phyloP scores from a whole-genome alignment of 1,140 invertebrate species.

The Luehdorfia chinensis region DNA sequence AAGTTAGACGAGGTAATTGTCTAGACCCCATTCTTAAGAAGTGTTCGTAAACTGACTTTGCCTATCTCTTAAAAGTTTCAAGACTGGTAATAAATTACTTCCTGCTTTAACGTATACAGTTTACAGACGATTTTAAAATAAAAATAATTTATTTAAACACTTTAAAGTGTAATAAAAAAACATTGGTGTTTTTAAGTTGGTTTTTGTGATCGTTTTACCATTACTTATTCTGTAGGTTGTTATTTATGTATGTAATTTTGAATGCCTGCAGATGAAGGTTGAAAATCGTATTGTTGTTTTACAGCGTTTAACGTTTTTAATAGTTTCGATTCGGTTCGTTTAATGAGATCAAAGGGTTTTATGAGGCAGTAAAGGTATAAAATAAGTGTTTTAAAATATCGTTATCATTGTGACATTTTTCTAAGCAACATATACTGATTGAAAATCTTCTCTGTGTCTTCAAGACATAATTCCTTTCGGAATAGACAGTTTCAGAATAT shows the following conservation, averaged over 20 bases:
- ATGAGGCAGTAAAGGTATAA: slow-evolving; percentile 29
- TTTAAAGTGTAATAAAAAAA: slow-evolving; percentile 8
- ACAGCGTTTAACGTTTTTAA: slow-evolving; percentile 28
- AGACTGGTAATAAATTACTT: too few species aligned
- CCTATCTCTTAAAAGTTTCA: too few species aligned
- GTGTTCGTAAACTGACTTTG: too few species aligned
- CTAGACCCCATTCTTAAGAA: too few species aligned
- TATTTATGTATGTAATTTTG: slow-evolving; percentile 16
- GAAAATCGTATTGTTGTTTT: slow-evolving; percentile 26
- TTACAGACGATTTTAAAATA: too few species aligned
- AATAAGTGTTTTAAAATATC: slow-evolving; percentile 13
- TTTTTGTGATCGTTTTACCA: slow-evolving; percentile 16
- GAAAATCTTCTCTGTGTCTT: too few species aligned
- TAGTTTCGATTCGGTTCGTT: slow-evolving; percentile 36
- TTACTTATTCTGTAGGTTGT: slow-evolving; percentile 10
- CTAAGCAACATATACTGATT: too few species aligned
- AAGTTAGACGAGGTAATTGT: too few species aligned
- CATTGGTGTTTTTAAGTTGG: slow-evolving; percentile 9
- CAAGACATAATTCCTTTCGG: too few species aligned
- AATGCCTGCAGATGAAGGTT: slow-evolving; percentile 14
- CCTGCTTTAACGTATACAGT: too few species aligned
- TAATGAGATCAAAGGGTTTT: slow-evolving; percentile 45
- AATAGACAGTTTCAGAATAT: too few species aligned
- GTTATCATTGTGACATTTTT: slow-evolving; percentile 2
- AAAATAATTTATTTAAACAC: slow-evolving; percentile 1